Evolutionary conservation across 2,797 vertebrate species (phyloP).

Genomic region (Knipowitschia caucasica): DNA sequence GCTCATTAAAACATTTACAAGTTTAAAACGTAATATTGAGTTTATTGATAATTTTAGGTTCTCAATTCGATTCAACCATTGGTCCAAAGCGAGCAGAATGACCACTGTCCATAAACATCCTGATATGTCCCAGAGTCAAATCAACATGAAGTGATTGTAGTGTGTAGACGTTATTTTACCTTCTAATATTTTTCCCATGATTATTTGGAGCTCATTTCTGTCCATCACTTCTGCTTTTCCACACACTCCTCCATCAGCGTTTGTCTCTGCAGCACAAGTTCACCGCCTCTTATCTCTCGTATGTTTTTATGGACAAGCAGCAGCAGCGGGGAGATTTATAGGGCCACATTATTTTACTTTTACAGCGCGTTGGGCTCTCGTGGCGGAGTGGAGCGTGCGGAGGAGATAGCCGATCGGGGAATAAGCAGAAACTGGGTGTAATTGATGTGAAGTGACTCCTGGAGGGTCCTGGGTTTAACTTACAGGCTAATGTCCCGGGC

Average conservation of each 20-base stretch:
- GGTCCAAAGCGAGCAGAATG: too few relatives aligned
- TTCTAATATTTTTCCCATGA: too few relatives aligned
- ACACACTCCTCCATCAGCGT: background rate
- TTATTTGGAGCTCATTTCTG: background rate
- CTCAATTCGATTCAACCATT: too few relatives aligned
- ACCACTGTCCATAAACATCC: too few relatives aligned
- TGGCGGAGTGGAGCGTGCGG: slow-evolving; percentile 45
- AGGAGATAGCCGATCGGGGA: slow-evolving; percentile 35
- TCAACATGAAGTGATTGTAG: too few relatives aligned
- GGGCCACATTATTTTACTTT: slow-evolving; percentile 48
- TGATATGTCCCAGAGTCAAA: too few relatives aligned
- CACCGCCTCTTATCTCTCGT: slow-evolving; percentile 30
- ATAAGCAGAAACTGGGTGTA: slow-evolving; percentile 42
- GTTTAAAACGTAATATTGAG: too few relatives aligned
- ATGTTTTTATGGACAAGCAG: slow-evolving; percentile 43
- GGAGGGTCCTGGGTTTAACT: too few relatives aligned
- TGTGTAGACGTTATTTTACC: too few relatives aligned
- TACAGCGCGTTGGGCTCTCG: slow-evolving; percentile 48
- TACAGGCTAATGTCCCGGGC: background rate
- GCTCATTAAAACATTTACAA: too few relatives aligned
- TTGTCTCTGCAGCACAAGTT: slow-evolving; percentile 9
- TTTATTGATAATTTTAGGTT: too few relatives aligned
- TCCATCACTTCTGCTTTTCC: background rate
- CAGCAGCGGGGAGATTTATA: slow-evolving; percentile 54
- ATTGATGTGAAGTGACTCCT: too few relatives aligned